Evolutionary conservation across 2,797 vertebrate species (phyloP).

Genomic region (Epinephelus coioides): DNA sequence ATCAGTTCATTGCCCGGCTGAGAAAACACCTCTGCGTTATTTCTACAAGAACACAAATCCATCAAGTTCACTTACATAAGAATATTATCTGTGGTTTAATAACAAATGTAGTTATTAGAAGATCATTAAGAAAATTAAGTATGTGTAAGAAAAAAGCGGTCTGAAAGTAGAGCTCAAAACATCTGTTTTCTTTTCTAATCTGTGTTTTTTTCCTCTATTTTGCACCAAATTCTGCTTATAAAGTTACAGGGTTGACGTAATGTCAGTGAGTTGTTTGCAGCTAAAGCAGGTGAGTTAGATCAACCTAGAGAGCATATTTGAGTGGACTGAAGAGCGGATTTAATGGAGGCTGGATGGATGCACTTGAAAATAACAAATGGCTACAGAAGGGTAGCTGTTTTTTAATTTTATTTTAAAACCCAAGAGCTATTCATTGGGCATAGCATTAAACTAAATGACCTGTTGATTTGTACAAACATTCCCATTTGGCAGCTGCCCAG

Average conservation of each 20-base stretch:
- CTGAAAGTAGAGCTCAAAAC: slow-evolving; percentile 31
- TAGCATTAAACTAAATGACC: slow-evolving; percentile 19
- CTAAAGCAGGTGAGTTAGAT: not conserved
- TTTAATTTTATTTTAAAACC: not conserved
- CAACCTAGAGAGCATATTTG: not conserved
- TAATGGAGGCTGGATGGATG: slow-evolving; percentile 24
- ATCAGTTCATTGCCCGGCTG: not conserved
- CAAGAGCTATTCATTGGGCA: not conserved
- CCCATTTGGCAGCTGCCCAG: slow-evolving; percentile 10
- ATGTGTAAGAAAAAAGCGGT: slow-evolving; percentile 8
- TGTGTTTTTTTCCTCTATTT: slow-evolving; percentile 10
- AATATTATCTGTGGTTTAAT: slow-evolving; percentile 16
- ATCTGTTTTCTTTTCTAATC: slow-evolving; percentile 20
- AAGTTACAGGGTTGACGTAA: not conserved
- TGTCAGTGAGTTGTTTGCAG: not conserved
- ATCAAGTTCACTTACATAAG: slow-evolving; percentile 6
- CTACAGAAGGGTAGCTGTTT: not conserved
- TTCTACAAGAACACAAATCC: slow-evolving; percentile 14
- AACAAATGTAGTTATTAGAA: slow-evolving; percentile 36
- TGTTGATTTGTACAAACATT: not conserved
- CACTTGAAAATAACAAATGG: slow-evolving; percentile 31
- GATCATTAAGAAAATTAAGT: slow-evolving; percentile 22
- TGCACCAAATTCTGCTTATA: not conserved
- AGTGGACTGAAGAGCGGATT: slow-evolving; percentile 12
- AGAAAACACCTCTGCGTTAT: not conserved